Evolutionary conservation across 2,797 vertebrate genomes (phyloP).

Genomic region (Capromys pilorides): DNA sequence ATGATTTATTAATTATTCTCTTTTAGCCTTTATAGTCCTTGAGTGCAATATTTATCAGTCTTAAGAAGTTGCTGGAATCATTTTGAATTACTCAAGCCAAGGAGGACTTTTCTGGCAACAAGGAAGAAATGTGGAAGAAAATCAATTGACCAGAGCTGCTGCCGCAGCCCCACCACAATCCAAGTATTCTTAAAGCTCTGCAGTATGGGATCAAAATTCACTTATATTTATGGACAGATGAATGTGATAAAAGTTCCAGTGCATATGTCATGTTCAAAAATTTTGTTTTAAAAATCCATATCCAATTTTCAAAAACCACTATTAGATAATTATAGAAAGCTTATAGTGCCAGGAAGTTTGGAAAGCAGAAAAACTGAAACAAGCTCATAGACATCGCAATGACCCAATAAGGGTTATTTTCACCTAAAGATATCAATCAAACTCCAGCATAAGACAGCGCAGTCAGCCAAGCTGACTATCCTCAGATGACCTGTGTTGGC

Average conservation of each 20-base stretch:
- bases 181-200: not conserved
- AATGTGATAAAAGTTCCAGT: not conserved
- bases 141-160: conserved; percentile 10
- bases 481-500: conserved; percentile 46
- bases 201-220: not conserved
- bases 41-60: conserved; percentile 47
- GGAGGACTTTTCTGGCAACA: conserved; percentile 52
- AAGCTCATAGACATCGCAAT: conserved; percentile 59
- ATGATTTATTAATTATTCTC: not conserved
- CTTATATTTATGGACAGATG: not conserved
- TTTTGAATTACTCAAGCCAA: conserved; percentile 58
- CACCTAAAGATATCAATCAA: conserved; percentile 65
- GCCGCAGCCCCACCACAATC: not conserved
- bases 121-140: conserved; percentile 61
- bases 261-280: conserved; percentile 6
- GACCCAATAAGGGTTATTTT: conserved; percentile 64
- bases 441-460: conserved; percentile 16
- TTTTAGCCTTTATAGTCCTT: conserved; percentile 25
- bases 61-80: conserved; percentile 64
- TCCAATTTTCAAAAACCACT: conserved; percentile 24
- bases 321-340: conserved; percentile 50
- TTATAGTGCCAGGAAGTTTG: conserved; percentile 52
- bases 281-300: not conserved
- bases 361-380: conserved; percentile 64
- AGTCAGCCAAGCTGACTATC: conserved; percentile 36